Evolutionary conservation across 2,113 vertebrate species (phyloP).

Genomic region (Scytalopus superciliaris): DNA sequence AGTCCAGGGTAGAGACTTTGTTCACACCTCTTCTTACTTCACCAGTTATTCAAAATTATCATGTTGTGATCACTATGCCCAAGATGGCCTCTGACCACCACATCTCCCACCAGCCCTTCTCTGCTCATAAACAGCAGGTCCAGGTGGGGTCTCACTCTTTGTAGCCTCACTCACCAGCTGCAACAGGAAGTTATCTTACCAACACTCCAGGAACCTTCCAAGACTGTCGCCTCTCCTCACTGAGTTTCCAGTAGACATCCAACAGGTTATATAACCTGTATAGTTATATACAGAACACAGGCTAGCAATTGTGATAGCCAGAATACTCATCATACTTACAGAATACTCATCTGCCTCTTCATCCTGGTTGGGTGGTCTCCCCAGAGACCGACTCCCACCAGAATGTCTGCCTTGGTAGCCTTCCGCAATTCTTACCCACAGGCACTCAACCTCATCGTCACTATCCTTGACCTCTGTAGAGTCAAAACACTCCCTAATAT

Average conservation of each 20-base stretch:
- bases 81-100: background rate
- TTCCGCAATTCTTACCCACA: background rate
- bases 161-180: background rate
- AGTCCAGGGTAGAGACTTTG: background rate
- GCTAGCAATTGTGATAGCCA: background rate
- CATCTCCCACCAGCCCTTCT: background rate
- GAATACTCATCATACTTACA: no score
- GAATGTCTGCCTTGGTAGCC: background rate
- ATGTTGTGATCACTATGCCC: background rate
- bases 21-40: background rate
- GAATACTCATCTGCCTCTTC: background rate
- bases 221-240: no score
- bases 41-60: background rate
- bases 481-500: background rate
- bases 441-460: background rate
- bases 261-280: no score
- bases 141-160: no score
- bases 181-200: background rate
- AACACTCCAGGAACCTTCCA: background rate
- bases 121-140: background rate
- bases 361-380: background rate
- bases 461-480: background rate
- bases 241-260: background rate
- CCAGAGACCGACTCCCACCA: background rate
- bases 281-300: background rate